Evolutionary conservation across 2,113 vertebrate species (phyloP).

Genomic region (Pagrus major): DNA sequence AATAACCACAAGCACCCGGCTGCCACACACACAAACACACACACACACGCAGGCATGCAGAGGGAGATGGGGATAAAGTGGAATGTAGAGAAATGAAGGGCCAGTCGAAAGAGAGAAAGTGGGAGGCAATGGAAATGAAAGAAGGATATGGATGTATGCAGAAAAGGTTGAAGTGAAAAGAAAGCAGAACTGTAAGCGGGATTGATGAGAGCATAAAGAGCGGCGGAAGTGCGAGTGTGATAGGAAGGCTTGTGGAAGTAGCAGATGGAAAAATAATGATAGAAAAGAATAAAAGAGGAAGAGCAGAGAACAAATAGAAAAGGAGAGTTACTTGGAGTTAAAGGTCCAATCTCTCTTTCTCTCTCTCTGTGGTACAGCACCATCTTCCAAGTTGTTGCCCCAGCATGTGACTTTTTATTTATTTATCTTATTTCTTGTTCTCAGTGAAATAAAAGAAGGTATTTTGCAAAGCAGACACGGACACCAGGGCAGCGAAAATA

Average conservation of each 20-base stretch:
- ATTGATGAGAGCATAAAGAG: conserved; percentile 74
- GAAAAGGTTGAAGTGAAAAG: conserved; percentile 66
- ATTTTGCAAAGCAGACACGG: background rate
- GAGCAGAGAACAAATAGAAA: conserved; percentile 42
- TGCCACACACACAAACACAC: conserved; percentile 65
- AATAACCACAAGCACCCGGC: conserved; percentile 80
- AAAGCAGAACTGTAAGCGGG: conserved; percentile 61
- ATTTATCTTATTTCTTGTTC: conserved; percentile 12
- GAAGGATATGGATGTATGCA: conserved; percentile 70
- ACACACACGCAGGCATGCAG: conserved; percentile 14
- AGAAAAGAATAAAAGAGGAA: conserved; percentile 46
- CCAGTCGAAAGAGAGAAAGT: conserved; percentile 56
- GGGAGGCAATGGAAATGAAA: conserved; percentile 66
- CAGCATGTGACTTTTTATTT: conserved; percentile 9
- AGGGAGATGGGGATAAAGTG: conserved; percentile 69
- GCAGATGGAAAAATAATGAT: conserved; percentile 66
- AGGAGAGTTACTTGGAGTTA: conserved; percentile 44
- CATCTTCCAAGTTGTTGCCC: conserved; percentile 15
- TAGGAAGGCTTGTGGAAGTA: conserved; percentile 49
- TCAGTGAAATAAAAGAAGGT: conserved; percentile 14
- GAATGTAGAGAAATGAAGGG: conserved; percentile 65
- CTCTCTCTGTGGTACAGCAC: background rate
- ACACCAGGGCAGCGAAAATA: conserved; percentile 4
- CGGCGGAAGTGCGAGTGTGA: conserved; percentile 52
- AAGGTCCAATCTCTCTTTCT: conserved; percentile 38